A percentile compares a stretch with the other conserved stretches of the same genome.
Evolutionary conservation across 2,113 vertebrate genomes (phyloP).

Genomic region (Plestiodon gilberti): DNA sequence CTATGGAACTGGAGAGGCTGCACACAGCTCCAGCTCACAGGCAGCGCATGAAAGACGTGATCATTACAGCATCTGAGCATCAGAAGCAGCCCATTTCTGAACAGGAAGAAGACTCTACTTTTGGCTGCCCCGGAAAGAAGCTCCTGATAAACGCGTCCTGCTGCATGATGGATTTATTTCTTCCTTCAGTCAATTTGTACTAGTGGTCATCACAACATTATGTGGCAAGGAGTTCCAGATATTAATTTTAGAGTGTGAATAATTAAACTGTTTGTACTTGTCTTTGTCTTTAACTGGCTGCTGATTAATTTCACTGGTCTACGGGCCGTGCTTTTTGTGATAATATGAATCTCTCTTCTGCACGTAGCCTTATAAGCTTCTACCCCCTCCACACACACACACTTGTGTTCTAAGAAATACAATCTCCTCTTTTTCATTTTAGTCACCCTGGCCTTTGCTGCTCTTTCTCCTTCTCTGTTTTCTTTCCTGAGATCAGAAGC

Average conservation of each 20-base stretch:
- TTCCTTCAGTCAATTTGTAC: neutral
- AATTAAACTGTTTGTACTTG: neutral
- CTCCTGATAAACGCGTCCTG: neutral
- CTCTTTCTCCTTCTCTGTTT: neutral
- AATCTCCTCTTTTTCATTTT: neutral
- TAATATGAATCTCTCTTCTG: neutral
- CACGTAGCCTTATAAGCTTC: neutral
- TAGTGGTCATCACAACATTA: too few species aligned
- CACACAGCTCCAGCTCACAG: neutral
- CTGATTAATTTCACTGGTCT: neutral
- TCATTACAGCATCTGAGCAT: neutral
- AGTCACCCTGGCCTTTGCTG: neutral
- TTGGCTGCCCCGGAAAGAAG: neutral
- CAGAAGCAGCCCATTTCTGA: neutral
- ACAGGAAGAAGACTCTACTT: neutral
- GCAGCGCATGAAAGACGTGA: neutral
- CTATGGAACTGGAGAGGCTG: neutral
- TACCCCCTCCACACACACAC: too few species aligned
- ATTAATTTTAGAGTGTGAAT: neutral
- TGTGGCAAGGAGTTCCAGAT: neutral
- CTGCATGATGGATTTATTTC: too few species aligned
- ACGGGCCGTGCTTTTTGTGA: neutral
- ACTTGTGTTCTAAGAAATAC: neutral
- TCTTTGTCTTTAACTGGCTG: neutral
- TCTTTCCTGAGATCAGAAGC: neutral